Base-by-base conservation (phyloP, 2,888 invertebrate genomes). In the Tribolium freemani region DNA sequence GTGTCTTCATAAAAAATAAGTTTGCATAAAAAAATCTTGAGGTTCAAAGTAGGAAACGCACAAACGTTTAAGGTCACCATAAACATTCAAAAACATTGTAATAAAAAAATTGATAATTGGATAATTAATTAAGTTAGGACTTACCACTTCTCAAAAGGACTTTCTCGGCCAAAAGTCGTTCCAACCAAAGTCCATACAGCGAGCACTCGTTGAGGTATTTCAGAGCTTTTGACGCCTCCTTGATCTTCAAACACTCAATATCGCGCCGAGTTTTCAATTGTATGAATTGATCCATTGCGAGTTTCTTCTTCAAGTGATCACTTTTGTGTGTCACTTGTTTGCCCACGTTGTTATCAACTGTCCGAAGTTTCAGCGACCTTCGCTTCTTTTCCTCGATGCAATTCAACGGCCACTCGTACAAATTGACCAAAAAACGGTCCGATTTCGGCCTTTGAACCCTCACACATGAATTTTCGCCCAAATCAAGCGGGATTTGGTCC, bases 101-200 rank as follows among this genome's bases (percentile, higher is more conserved):
- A n/a, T n/a, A n/a, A n/a, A n/a, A n/a, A n/a, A n/a, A n/a, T n/a
- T n/a, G n/a, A n/a, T n/a, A n/a, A n/a, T n/a, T n/a, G n/a, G n/a
- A n/a, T n/a, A n/a, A n/a, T n/a, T n/a, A n/a, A n/a, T n/a, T n/a
- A 16, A 16, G 16, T 6, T 51, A 20, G 4, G 13, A 78, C 83
- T 78, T 78, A 83, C 84, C 80, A 60, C 83, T 79, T 58, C 79
- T 79, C 4, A 85, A 74, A 6, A 85, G 75, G 56, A 84, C 78
- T 60, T 73, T 80, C 75, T 85, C 84, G 4, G 84, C 83, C 64
- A 83, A 75, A 13, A 84, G 74, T 56, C 77, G 73, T 4, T 81
- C 81, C 1, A 58, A 16, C 69, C 79, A 78, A 20, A 78, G 77
- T 3, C 75, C 75, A 9, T 76, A 69, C 4, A 53, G 60, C 5